Conservation (phyloP, 2,888 invertebrate species). For the Drosophila subquinaria region DNA sequence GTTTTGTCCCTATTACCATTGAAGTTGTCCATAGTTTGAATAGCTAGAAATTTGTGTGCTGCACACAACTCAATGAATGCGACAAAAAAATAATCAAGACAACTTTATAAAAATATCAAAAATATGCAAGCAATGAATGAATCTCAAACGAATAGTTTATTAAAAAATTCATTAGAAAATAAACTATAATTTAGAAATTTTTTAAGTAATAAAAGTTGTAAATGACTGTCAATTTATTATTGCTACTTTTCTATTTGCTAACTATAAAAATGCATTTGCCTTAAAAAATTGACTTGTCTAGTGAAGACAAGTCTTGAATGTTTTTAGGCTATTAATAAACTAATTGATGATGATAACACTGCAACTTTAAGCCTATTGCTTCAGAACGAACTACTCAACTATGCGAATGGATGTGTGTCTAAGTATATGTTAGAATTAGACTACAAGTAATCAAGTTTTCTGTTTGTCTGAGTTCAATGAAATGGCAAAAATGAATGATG, state of each 20-base stretch:
- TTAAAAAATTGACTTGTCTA: background rate
- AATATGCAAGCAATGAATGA: background rate
- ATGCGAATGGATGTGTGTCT: background rate
- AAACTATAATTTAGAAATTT: no score
- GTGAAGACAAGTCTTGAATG: background rate
- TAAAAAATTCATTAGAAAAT: no score
- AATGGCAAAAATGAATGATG: slow-evolving; percentile 31
- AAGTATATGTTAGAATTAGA: slow-evolving; percentile 7
- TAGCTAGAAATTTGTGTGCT: background rate
- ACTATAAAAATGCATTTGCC: background rate
- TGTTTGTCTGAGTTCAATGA: slow-evolving; percentile 25
- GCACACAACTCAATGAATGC: background rate
- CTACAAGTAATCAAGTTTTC: slow-evolving; percentile 25
- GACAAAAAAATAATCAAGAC: background rate
- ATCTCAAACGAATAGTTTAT: background rate
- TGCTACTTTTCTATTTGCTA: background rate
- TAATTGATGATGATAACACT: slow-evolving; percentile 50
- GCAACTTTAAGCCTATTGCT: slow-evolving; percentile 44
- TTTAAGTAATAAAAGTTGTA: no score
- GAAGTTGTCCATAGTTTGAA: background rate
- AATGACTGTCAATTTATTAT: no score
- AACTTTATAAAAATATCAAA: background rate
- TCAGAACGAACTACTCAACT: background rate
- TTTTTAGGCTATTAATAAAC: slow-evolving; percentile 33
- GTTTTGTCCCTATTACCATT: slow-evolving; percentile 2